A percentile compares a stretch with the other conserved stretches of the same genome.
These are phyloP conservation scores for Sarcophaga rosellei DNA, from an alignment of 2,888 invertebrate genomes.

Conservation along the genomic window DNA sequence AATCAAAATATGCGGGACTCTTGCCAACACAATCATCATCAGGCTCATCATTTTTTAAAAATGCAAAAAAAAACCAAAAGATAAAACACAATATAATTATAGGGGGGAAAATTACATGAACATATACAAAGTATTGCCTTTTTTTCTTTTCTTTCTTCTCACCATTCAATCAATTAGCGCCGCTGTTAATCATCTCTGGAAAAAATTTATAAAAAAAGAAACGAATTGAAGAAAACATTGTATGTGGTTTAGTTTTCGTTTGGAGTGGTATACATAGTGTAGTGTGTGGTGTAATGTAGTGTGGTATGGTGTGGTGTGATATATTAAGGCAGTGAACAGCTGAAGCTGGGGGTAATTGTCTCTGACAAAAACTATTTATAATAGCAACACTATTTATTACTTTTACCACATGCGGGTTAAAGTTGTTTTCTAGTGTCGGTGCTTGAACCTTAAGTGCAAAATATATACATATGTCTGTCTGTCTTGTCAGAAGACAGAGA, in stretches of 20 bases:
- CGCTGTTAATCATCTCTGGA: conserved; percentile 52
- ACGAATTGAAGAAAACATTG: conserved; percentile 7
- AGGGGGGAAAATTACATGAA: background rate
- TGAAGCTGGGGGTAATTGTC: background rate
- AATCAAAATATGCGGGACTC: conserved; percentile 22
- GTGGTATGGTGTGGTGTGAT: background rate
- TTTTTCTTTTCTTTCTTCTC: background rate
- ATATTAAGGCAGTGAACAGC: background rate
- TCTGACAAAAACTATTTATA: background rate
- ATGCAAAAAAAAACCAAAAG: background rate
- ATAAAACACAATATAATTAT: conserved; percentile 6
- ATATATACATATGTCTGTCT: background rate
- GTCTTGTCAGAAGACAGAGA: conserved; percentile 1
- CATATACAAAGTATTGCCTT: too few species aligned
- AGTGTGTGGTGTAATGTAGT: background rate
- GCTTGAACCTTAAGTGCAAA: conserved; percentile 55
- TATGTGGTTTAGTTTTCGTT: conserved; percentile 10
- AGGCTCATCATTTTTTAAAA: background rate
- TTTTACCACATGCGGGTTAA: conserved; percentile 64
- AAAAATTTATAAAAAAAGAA: conserved; percentile 26
- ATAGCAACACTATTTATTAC: background rate
- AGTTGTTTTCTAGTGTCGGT: conserved; percentile 38
- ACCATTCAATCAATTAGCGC: conserved; percentile 61
- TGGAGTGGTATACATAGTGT: background rate
- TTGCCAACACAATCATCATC: background rate